Conservation (phyloP, 2,113 vertebrate genomes). For the Semnornis frantzii region DNA sequence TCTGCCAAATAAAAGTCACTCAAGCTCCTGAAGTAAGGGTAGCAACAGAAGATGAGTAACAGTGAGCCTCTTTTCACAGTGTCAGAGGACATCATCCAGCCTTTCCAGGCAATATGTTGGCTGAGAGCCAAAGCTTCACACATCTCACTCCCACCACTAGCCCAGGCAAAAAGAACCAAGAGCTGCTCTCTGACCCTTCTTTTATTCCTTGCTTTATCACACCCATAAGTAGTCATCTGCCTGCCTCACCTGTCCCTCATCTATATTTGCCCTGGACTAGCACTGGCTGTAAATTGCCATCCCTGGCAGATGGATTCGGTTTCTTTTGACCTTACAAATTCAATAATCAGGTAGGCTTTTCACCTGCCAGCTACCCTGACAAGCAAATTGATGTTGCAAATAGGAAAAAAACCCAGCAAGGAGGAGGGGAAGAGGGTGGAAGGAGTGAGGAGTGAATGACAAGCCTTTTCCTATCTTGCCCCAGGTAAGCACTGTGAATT, state of each 20-base stretch:
- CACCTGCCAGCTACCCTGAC: conserved; percentile 44
- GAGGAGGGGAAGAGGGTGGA: not conserved
- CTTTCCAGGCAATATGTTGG: rapidly evolving
- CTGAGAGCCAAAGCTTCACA: rapidly evolving
- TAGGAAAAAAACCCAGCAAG: not conserved
- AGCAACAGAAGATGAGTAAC: not conserved
- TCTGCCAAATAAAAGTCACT: not conserved
- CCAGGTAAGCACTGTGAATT: conserved; percentile 52
- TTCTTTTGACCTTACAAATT: conserved; percentile 20
- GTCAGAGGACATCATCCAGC: not conserved
- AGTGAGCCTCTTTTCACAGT: rapidly evolving
- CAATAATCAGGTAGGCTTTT: conserved; percentile 35
- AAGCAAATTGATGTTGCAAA: conserved; percentile 36
- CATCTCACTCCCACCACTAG: rapidly evolving
- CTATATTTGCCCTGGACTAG: not conserved
- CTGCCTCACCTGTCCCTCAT: not conserved
- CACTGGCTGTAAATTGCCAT: not conserved
- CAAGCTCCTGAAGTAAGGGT: not conserved
- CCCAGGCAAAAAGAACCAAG: rapidly evolving
- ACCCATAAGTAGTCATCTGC: not conserved
- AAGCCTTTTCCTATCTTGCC: conserved; percentile 47
- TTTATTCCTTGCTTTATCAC: not conserved
- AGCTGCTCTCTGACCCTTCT: rapidly evolving
- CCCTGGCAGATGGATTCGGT: not conserved
- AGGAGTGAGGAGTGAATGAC: conserved; percentile 29